Base-by-base conservation (phyloP, 2,113 vertebrate genomes). In the Blennius ocellaris region DNA sequence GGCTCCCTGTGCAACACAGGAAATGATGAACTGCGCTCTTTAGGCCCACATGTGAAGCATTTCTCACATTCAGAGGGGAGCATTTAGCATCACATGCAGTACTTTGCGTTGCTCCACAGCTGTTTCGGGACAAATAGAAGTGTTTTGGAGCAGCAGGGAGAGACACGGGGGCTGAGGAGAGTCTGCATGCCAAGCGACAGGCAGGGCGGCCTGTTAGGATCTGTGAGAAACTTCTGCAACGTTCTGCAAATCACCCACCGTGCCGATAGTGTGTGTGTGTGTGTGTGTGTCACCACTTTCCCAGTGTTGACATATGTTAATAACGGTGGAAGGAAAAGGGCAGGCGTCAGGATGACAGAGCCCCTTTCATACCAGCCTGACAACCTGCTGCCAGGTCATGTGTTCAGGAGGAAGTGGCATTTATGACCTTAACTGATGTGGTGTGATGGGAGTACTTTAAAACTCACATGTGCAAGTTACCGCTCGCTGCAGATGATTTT, bases 91-190 rank as follows among this genome's bases (percentile, higher is more conserved):
- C 87, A 90, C 90, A 90, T 86, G 88, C 71, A 5, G 69, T 39
- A 69, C 82, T 88, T 69, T 76, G 52, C 39, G 38, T 73, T 67
- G 54, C 85, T 80, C 79, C 78, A 72, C 88, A 92, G 90, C 90
- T 92, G 89, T 88, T 90, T 82, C 81, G 52, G 77, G 80, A 85
- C 71, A 87, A 87, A 89, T 78, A 84, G 68, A 72, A 79, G 68
- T 63, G 79, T 88, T 83, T 16, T 30, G 49, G 67, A 82, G 71
- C 56, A 69, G 63, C 71, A 49, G 52, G 58, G 73, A 73, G 70
- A 43, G 75, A 61, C 57, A 45, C 1, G 1, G 68, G 63, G 81
- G 70, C 36, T 1, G 66, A 70, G 44, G 15, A 43, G 38, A 54
- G 73, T 43, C 69, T 39, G 38, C 55, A 58, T 77, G 83, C 80